phyloP scores from a whole-genome alignment of 2,113 vertebrate genomes.

The Bothrops jararaca region DNA sequence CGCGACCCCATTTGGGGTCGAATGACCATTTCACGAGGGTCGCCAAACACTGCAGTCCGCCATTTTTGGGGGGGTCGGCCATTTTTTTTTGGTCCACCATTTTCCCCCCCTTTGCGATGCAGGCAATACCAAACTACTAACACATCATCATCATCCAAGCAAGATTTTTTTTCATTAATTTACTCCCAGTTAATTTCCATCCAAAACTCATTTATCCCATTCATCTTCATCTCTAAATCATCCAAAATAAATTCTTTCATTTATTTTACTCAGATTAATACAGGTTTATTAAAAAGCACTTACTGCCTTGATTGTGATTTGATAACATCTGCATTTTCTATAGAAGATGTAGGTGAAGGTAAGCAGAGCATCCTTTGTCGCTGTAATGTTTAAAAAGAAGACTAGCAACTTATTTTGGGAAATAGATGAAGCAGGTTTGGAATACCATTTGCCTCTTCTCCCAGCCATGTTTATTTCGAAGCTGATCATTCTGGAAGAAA shows the following conservation, averaged over 20 bases:
- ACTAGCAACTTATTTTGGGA: background rate
- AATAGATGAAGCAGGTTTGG: background rate
- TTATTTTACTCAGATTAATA: background rate
- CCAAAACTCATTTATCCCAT: no score
- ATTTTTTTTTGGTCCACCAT: no score
- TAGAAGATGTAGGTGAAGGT: background rate
- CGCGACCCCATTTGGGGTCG: no score
- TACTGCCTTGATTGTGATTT: background rate
- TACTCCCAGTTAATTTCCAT: no score
- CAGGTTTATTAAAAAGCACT: background rate
- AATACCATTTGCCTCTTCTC: background rate
- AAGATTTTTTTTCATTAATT: no score
- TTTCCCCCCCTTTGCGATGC: no score
- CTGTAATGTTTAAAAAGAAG: background rate
- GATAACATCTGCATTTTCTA: background rate
- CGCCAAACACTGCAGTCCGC: no score
- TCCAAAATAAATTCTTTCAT: background rate
- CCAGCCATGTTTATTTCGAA: background rate
- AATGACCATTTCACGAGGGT: no score
- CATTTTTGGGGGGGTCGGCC: no score
- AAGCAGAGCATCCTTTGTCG: background rate
- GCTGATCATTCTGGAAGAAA: background rate
- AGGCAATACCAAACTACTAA: no score
- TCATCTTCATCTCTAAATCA: no score
- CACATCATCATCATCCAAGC: no score